These are phyloP conservation scores for Acleris laterana DNA, from an alignment of 2,888 invertebrate genomes.

Conservation along the genomic window DNA sequence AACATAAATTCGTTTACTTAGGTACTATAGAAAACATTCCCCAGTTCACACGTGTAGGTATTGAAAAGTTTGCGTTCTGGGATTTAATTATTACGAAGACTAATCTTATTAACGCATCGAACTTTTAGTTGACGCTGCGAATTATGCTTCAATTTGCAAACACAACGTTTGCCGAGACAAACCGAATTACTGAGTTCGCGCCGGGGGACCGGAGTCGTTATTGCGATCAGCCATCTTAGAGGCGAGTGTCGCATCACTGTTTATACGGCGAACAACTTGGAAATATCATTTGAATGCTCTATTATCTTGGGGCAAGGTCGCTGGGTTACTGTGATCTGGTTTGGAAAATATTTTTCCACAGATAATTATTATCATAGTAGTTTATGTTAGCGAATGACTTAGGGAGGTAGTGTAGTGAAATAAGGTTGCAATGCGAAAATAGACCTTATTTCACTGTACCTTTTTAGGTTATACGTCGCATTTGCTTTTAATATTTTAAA, in stretches of 20 bases:
- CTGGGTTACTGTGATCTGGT: too few relatives aligned
- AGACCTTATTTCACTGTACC: too few relatives aligned
- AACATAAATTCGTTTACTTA: too few relatives aligned
- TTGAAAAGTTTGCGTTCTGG: neutral
- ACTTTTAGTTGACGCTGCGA: constrained; percentile 13
- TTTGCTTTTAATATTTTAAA: too few relatives aligned
- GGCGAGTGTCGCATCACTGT: constrained; percentile 18
- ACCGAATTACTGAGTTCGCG: constrained; percentile 21
- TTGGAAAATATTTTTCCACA: too few relatives aligned
- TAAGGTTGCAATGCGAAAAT: too few relatives aligned
- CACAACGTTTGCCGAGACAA: constrained; percentile 21
- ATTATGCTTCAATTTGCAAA: constrained; percentile 22
- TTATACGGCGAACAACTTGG: constrained; percentile 5
- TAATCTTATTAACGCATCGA: constrained; percentile 17
- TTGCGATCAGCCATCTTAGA: constrained; percentile 29
- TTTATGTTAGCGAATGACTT: too few relatives aligned
- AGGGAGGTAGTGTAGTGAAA: too few relatives aligned
- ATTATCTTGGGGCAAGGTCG: too few relatives aligned
- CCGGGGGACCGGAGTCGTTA: constrained; percentile 21
- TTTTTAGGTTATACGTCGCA: too few relatives aligned
- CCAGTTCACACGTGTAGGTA: neutral
- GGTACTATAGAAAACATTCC: too few relatives aligned
- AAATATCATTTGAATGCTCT: constrained; percentile 6
- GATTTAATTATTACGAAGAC: constrained; percentile 1
- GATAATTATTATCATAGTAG: too few relatives aligned